Evolutionary conservation across 2,888 invertebrate genomes (phyloP), one percentile per base, ranked within the genome.

Genomic region (Metopia argyrocephala): DNA sequence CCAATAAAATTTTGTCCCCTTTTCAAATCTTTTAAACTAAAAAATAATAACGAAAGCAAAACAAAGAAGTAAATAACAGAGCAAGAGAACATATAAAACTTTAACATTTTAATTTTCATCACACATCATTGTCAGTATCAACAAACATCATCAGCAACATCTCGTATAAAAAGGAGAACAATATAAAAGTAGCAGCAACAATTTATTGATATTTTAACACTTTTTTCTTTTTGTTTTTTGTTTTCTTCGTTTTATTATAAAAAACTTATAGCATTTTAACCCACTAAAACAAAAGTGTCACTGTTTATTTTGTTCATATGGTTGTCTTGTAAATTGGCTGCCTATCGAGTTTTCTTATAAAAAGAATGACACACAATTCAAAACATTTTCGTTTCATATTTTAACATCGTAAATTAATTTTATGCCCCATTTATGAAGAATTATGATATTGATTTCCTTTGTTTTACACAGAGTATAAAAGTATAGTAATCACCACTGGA

Each of bases 401-500:
- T 86, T 87, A n/a, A 65, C 85, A 86, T 87, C 89, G 86, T 89
- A 89, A 89, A 89, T 89, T 89, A 88, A 88, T 89, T 89, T 89
- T 88, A 89, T 89, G 88, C 87, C 85, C 85, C 87, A 87, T 88
- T 87, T 89, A 89, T 66, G 5, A 87, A 85, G 79, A 73, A 70
- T 69, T 75, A 50, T 57, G 45, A 59, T 59, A 23, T 25, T 59
- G 38, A 25, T 52, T 25, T 50, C 15, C 9, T 38, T 64, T 18
- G n/a, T 57, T 3, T 56, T 31, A 28, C n/a, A 31, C 28, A n/a
- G n/a, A n/a, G n/a, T n/a, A n/a, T n/a, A n/a, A n/a, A n/a, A n/a
- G n/a, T n/a, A n/a, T n/a, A n/a, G n/a, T n/a, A n/a, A n/a, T n/a
- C n/a, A n/a, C n/a, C n/a, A n/a, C n/a, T n/a, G n/a, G n/a, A n/a